phyloP scores from a whole-genome alignment of 2,113 vertebrate genomes.

The Gymnarchus niloticus region DNA sequence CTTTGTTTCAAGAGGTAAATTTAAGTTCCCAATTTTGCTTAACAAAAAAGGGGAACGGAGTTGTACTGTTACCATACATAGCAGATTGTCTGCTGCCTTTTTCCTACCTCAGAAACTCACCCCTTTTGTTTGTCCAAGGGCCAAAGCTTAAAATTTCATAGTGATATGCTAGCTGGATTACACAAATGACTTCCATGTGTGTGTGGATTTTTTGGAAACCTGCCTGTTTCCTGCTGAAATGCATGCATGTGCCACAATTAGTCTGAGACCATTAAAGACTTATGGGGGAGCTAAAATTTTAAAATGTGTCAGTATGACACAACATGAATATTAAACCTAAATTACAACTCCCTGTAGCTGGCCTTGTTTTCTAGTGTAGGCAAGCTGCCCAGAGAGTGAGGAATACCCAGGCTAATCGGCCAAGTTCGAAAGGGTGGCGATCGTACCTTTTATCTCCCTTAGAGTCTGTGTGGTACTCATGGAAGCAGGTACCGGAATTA shows the following conservation, averaged over 20 bases:
- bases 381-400: constrained; percentile 48
- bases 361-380: constrained; percentile 44
- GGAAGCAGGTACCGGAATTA: constrained; percentile 40
- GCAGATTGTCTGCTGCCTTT: neutral
- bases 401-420: constrained; percentile 27
- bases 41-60: neutral
- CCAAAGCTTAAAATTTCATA: constrained; percentile 2
- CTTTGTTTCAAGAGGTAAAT: neutral
- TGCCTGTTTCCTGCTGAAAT: neutral
- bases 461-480: constrained; percentile 50
- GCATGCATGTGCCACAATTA: constrained; percentile 25
- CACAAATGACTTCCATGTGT: neutral
- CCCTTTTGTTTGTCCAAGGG: neutral
- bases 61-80: neutral
- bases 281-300: constrained; percentile 33
- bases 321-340: constrained; percentile 45
- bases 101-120: neutral
- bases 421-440: constrained; percentile 22
- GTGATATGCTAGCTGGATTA: neutral
- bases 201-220: neutral
- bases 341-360: constrained; percentile 40
- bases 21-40: neutral
- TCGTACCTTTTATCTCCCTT: constrained; percentile 37
- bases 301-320: constrained; percentile 29
- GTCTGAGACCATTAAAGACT: constrained; percentile 23